Evolutionary conservation across 2,113 vertebrate genomes (phyloP).

Genomic region (Scophthalmus maximus): DNA sequence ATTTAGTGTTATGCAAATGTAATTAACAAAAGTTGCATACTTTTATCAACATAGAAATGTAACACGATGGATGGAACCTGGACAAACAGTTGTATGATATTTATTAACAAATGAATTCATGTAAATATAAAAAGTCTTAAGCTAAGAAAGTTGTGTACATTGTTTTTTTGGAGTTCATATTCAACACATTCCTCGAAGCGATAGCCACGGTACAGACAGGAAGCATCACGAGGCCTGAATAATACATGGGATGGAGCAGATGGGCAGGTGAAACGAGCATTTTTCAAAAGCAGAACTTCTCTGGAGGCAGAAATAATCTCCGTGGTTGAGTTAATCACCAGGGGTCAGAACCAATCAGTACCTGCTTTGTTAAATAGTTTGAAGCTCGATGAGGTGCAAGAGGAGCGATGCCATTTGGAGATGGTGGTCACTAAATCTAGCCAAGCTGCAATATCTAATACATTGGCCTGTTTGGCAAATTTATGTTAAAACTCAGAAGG

Average conservation of each 20-base stretch:
- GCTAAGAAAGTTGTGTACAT: background rate
- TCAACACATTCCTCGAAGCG: conserved; percentile 43
- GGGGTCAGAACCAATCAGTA: background rate
- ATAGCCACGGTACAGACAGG: conserved; percentile 18
- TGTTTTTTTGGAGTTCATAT: conserved; percentile 15
- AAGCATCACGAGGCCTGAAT: conserved; percentile 43
- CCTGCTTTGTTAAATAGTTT: background rate
- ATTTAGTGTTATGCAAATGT: conserved; percentile 48
- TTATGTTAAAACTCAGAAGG: too few relatives aligned
- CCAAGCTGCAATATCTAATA: background rate
- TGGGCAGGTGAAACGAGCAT: conserved; percentile 23
- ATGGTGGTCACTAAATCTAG: background rate
- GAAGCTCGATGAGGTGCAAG: background rate
- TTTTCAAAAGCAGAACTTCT: conserved; percentile 2
- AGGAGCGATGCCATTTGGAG: background rate
- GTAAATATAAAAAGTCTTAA: conserved; percentile 34
- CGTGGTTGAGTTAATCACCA: conserved; percentile 44
- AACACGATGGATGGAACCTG: conserved; percentile 21
- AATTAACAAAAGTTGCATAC: conserved; percentile 46
- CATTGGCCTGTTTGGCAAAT: background rate
- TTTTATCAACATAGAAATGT: conserved; percentile 23
- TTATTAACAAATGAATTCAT: conserved; percentile 38
- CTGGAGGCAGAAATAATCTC: conserved; percentile 47
- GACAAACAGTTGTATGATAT: conserved; percentile 5
- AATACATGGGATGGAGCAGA: conserved; percentile 59